phyloP scores from a whole-genome alignment of 1,140 invertebrate genomes.

The Drosophila nannoptera region DNA sequence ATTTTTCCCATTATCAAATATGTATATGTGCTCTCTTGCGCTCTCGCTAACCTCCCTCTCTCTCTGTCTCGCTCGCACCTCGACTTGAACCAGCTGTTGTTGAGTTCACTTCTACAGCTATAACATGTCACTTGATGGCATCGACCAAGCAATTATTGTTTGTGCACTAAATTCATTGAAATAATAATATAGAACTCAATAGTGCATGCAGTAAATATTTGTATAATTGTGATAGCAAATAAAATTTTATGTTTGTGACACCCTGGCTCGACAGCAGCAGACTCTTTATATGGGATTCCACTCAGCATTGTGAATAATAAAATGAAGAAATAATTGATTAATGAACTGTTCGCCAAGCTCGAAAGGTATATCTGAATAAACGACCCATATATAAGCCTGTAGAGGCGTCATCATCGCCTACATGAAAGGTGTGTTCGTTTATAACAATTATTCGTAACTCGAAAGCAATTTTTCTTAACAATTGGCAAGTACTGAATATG shows the following conservation, averaged over 20 bases:
- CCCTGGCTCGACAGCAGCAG: slow-evolving; percentile 21
- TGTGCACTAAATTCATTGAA: not conserved
- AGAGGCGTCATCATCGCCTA: slow-evolving; percentile 56
- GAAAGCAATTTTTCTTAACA: not conserved
- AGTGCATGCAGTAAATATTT: slow-evolving; percentile 1
- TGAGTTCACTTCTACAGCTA: slow-evolving; percentile 19
- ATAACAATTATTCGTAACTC: not conserved
- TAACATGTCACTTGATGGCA: not conserved
- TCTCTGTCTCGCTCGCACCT: not conserved
- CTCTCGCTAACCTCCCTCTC: slow-evolving; percentile 3
- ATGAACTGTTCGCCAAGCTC: slow-evolving; percentile 62
- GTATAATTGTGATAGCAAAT: slow-evolving; percentile 5
- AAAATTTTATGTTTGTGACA: slow-evolving; percentile 1
- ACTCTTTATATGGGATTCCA: slow-evolving; percentile 17
- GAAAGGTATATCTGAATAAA: slow-evolving; percentile 52
- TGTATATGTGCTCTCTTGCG: slow-evolving; percentile 13
- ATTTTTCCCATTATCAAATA: slow-evolving; percentile 53
- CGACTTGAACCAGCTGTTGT: slow-evolving; percentile 30
- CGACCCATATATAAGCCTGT: slow-evolving; percentile 55
- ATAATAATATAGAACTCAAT: not conserved
- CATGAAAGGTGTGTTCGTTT: slow-evolving; percentile 8
- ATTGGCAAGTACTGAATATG: no score
- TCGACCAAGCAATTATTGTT: not conserved
- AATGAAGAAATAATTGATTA: slow-evolving; percentile 61
- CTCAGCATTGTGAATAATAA: slow-evolving; percentile 51